phyloP scores from a whole-genome alignment of 2,797 vertebrate genomes.

The Smutsia temminckii region DNA sequence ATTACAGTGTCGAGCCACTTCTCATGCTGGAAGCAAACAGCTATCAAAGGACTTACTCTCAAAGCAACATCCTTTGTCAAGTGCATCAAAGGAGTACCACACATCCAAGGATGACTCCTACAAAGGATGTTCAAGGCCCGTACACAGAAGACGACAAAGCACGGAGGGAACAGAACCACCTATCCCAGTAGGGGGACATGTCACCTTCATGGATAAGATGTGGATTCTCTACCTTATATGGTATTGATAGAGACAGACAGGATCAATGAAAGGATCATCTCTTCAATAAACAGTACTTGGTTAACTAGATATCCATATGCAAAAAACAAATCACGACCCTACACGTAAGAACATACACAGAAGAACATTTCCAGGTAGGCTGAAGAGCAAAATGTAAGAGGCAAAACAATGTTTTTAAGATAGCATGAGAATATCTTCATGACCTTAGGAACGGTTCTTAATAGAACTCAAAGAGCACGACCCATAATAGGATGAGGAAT shows the following conservation, averaged over 20 bases:
- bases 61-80: neutral
- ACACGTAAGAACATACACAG: neutral
- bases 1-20: neutral
- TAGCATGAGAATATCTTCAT: fast-evolving
- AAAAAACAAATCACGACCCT: neutral
- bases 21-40: neutral
- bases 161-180: neutral
- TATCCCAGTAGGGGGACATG: fast-evolving
- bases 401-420: neutral
- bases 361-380: neutral
- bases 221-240: neutral
- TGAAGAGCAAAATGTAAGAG: neutral
- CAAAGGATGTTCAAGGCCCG: neutral
- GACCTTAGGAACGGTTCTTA: neutral
- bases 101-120: neutral
- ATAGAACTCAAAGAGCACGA: neutral
- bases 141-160: neutral
- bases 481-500: neutral
- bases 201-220: neutral
- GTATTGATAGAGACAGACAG: too few relatives aligned
- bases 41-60: neutral
- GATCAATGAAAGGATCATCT: neutral
- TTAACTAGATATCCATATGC: neutral
- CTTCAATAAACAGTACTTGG: neutral
- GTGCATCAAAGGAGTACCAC: neutral